phyloP scores from a whole-genome alignment of 2,888 invertebrate genomes.

The Dendrolimus houi region DNA sequence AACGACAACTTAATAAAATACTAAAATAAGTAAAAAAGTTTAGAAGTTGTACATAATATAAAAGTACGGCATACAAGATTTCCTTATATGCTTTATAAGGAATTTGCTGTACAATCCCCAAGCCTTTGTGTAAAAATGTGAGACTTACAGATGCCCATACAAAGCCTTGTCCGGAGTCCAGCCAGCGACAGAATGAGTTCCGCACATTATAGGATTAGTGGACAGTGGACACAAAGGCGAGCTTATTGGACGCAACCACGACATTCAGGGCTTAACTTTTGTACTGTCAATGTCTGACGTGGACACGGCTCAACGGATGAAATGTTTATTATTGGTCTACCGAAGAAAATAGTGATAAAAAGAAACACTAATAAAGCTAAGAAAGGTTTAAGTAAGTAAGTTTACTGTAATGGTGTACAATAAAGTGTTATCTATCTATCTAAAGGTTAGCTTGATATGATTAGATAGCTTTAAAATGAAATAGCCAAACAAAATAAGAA shows the following conservation, averaged over 20 bases:
- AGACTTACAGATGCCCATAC: constrained; percentile 63
- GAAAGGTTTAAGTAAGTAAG: no score
- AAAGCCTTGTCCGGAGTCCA: constrained; percentile 45
- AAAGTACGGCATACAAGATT: no score
- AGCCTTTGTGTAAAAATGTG: constrained; percentile 27
- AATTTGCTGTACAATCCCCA: constrained; percentile 2
- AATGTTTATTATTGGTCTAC: not conserved
- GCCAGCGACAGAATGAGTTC: constrained; percentile 47
- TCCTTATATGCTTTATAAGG: not conserved
- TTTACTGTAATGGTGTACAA: no score
- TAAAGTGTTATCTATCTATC: no score
- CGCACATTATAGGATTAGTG: constrained; percentile 43
- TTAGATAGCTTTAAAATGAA: no score
- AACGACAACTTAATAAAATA: no score
- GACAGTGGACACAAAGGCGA: constrained; percentile 52
- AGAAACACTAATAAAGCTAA: no score
- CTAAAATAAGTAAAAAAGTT: no score
- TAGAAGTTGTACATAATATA: no score
- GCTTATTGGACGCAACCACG: constrained; percentile 47
- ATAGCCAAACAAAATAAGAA: no score
- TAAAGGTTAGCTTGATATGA: no score
- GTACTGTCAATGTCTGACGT: constrained; percentile 18
- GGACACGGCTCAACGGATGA: not conserved
- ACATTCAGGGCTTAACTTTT: constrained; percentile 60
- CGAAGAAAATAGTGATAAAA: not conserved